These are phyloP conservation scores for Metallyticus violacea DNA, from an alignment of 2,888 invertebrate species.

Conservation along the genomic window DNA sequence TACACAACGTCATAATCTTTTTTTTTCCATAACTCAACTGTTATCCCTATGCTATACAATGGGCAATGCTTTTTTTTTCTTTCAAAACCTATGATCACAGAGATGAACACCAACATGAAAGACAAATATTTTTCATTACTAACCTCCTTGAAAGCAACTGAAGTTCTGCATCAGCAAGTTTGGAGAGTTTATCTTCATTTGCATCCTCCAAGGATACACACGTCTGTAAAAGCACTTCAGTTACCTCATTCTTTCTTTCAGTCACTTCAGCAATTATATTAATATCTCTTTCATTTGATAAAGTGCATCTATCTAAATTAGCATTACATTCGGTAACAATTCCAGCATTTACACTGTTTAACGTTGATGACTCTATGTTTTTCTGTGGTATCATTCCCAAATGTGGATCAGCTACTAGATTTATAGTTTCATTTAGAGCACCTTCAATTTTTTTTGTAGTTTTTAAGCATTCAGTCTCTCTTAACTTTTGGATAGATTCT, in stretches of 20 bases:
- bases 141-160: slow-evolving; percentile 41
- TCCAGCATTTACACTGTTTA: background rate
- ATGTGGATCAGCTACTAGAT: background rate
- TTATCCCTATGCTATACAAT: too few relatives aligned
- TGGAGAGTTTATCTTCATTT: background rate
- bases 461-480: background rate
- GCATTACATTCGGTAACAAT: background rate
- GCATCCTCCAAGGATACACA: background rate
- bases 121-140: slow-evolving; percentile 20
- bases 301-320: background rate
- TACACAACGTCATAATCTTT: too few relatives aligned
- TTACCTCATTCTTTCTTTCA: background rate
- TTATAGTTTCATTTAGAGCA: background rate
- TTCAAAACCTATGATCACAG: background rate
- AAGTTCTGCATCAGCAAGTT: background rate
- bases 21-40: too few relatives aligned
- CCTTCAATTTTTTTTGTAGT: background rate
- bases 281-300: too few relatives aligned
- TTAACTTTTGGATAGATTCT: background rate
- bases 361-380: background rate
- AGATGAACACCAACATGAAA: too few relatives aligned
- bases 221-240: background rate
- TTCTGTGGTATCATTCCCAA: background rate
- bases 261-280: background rate
- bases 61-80: background rate